Percentiles rank a stretch among this genome's conserved stretches.
phyloP scores from a whole-genome alignment of 2,113 vertebrate genomes.

The Centropristis striata region DNA sequence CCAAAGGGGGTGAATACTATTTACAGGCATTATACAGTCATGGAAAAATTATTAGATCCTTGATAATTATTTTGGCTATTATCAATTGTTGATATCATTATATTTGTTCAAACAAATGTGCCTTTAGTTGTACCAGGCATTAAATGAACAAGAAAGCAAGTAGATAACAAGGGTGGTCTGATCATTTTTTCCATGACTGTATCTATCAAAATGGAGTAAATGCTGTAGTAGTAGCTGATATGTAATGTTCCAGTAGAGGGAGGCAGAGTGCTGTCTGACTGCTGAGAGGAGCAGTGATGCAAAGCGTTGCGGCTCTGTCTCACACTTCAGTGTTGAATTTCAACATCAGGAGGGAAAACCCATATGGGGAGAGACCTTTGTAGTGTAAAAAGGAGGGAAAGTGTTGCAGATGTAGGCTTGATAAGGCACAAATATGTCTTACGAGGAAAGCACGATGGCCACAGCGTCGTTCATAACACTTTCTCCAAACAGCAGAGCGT shows the following conservation, averaged over 20 bases:
- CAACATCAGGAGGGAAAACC: background rate
- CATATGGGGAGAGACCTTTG: background rate
- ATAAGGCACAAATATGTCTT: constrained; percentile 78
- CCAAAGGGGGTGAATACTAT: no score
- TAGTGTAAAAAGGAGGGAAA: background rate
- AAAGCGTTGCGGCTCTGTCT: background rate
- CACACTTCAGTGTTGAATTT: constrained; percentile 46
- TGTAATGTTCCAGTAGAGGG: constrained; percentile 66
- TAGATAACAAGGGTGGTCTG: no score
- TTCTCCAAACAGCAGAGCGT: constrained; percentile 97
- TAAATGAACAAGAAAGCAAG: no score
- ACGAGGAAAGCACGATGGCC: constrained; percentile 97
- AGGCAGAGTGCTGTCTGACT: constrained; percentile 41
- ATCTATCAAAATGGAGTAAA: no score
- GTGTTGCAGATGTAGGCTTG: background rate
- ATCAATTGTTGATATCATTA: no score
- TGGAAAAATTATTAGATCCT: no score
- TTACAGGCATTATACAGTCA: no score
- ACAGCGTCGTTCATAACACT: constrained; percentile 98
- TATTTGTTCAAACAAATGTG: no score
- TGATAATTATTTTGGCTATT: no score
- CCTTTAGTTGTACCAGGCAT: no score
- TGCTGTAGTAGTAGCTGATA: background rate
- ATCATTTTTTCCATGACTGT: no score
- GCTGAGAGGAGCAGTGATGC: background rate